Evolutionary conservation across 2,113 vertebrate species (phyloP).

Genomic region (Xiphias gladius): DNA sequence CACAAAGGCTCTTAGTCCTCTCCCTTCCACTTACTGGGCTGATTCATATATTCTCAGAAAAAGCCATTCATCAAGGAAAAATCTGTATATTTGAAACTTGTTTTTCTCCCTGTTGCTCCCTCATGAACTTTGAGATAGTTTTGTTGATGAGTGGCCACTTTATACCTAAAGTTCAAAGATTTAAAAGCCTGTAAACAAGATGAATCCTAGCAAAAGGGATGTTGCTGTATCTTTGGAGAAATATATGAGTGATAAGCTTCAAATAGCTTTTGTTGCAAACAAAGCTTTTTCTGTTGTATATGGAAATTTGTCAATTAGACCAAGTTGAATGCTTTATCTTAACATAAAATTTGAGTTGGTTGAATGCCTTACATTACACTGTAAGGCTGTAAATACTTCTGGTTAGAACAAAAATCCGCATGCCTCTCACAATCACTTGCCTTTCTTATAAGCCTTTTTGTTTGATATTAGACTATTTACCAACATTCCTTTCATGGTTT

Average conservation of each 20-base stretch:
- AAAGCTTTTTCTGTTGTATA: not conserved
- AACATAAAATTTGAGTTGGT: not conserved
- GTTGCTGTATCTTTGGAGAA: not conserved
- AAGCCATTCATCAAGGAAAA: not conserved
- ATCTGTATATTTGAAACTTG: not conserved
- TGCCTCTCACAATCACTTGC: no score
- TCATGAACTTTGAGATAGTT: not conserved
- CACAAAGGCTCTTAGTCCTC: not conserved
- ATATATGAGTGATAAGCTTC: not conserved
- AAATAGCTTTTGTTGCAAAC: not conserved
- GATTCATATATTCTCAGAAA: not conserved
- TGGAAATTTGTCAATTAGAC: not conserved
- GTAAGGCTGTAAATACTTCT: no score
- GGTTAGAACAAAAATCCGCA: no score
- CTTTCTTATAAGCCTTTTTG: not conserved
- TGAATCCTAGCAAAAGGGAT: not conserved
- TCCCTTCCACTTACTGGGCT: no score
- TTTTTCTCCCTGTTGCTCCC: not conserved
- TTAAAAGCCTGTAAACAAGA: not conserved
- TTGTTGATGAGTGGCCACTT: not conserved
- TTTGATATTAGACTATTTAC: not conserved
- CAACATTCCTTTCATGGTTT: not conserved
- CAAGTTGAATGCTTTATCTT: not conserved
- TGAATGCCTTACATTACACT: not conserved
- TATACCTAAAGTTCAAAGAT: not conserved